These are phyloP conservation scores for Solea solea DNA, from an alignment of 2,113 vertebrate genomes.

Conservation along the genomic window DNA sequence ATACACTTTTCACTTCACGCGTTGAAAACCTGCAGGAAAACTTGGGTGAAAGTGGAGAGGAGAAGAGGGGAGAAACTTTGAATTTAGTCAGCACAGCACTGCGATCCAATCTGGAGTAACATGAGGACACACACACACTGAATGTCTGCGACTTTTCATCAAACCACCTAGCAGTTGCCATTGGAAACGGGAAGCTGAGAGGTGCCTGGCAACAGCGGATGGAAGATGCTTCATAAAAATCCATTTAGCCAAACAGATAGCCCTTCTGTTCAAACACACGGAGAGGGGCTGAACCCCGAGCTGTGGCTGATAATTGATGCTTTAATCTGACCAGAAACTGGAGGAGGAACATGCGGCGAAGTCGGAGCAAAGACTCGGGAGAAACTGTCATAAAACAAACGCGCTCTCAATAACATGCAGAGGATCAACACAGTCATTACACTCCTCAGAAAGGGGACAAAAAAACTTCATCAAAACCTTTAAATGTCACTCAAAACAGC, in stretches of 20 bases:
- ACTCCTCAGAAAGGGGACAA: conserved; percentile 1
- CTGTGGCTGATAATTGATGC: conserved; percentile 21
- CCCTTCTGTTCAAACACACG: conserved; percentile 53
- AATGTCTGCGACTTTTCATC: conserved; percentile 76
- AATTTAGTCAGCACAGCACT: conserved; percentile 59
- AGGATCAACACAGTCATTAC: conserved; percentile 6
- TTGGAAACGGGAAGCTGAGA: conserved; percentile 81
- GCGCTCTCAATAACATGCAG: conserved; percentile 15
- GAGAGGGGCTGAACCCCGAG: conserved; percentile 16
- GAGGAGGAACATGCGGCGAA: conserved; percentile 14
- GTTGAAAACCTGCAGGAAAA: conserved; percentile 40
- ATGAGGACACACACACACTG: conserved; percentile 66
- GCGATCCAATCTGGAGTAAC: conserved; percentile 65
- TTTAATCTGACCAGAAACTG: conserved; percentile 27
- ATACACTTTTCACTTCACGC: conserved; percentile 61
- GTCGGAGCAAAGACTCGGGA: conserved; percentile 20
- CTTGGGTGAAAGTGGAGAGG: conserved; percentile 9
- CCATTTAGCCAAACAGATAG: conserved; percentile 57
- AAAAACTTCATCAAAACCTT: conserved; percentile 40
- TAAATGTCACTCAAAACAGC: conserved; percentile 10
- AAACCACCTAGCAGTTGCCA: conserved; percentile 78
- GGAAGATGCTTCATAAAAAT: conserved; percentile 71
- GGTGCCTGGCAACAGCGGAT: conserved; percentile 77
- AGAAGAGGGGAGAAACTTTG: conserved; percentile 61
- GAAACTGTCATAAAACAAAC: conserved; percentile 44